Conservation (phyloP, 2,113 vertebrate species). For the Alectura lathami region DNA sequence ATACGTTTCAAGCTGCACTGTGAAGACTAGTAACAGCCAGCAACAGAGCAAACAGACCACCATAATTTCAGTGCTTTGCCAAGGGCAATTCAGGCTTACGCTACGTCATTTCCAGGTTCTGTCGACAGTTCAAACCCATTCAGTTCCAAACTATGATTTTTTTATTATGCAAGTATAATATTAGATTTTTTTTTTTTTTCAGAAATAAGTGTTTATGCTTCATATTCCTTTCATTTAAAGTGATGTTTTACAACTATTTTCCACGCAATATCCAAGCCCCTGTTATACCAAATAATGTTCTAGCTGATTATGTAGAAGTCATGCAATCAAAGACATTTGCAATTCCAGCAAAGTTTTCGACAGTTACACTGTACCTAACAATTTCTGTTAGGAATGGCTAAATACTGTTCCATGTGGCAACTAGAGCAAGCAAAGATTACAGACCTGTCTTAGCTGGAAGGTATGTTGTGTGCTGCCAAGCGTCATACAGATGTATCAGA, state of each 20-base stretch:
- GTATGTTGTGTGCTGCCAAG: background rate
- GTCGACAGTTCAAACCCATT: background rate
- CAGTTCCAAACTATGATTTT: background rate
- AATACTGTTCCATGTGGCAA: background rate
- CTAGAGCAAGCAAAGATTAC: background rate
- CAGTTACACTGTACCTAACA: background rate
- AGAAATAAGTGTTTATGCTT: background rate
- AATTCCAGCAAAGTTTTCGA: background rate
- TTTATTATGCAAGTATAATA: constrained; percentile 1
- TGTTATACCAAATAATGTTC: background rate
- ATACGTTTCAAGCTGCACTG: background rate
- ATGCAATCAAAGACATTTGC: background rate
- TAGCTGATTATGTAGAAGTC: background rate
- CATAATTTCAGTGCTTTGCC: background rate
- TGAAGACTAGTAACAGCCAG: background rate
- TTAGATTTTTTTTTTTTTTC: no score
- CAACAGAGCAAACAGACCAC: background rate
- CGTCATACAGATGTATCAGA: accelerated
- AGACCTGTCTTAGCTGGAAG: background rate
- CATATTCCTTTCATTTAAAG: background rate
- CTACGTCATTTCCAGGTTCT: background rate
- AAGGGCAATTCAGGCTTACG: background rate
- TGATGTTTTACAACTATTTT: background rate
- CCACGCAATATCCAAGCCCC: background rate
- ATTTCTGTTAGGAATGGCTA: background rate